Evolutionary conservation across 2,888 invertebrate species (phyloP).

Genomic region (Lepidochitona cinerea): DNA sequence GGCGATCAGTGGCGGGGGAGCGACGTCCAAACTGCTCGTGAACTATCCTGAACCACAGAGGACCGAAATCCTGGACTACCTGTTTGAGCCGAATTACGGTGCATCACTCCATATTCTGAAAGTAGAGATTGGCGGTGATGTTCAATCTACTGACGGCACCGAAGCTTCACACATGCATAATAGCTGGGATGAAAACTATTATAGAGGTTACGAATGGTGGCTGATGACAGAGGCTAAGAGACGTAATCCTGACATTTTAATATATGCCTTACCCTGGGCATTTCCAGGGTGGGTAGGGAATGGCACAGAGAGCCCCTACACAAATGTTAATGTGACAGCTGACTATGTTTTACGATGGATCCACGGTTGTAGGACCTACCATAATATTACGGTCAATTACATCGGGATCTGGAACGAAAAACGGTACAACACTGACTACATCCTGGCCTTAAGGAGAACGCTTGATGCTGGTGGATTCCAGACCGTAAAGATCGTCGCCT

Average conservation of each 20-base stretch:
- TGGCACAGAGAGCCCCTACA: slow-evolving; percentile 55
- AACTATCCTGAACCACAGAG: slow-evolving; percentile 40
- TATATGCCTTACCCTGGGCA: slow-evolving; percentile 71
- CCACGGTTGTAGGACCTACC: slow-evolving; percentile 55
- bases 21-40: slow-evolving; percentile 57
- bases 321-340: slow-evolving; percentile 42
- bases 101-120: slow-evolving; percentile 69
- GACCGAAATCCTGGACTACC: slow-evolving; percentile 45
- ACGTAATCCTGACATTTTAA: slow-evolving; percentile 68
- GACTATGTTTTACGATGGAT: slow-evolving; percentile 67
- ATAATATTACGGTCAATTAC: slow-evolving; percentile 66
- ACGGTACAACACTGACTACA: slow-evolving; percentile 45
- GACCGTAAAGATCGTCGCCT: slow-evolving; percentile 49
- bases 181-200: slow-evolving; percentile 64
- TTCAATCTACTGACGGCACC: slow-evolving; percentile 68
- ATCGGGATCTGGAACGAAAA: slow-evolving; percentile 68
- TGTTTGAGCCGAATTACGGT: slow-evolving; percentile 66
- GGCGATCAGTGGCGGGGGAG: slow-evolving; percentile 16
- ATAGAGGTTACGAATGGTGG: slow-evolving; percentile 70
- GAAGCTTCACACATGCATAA: slow-evolving; percentile 71
- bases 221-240: slow-evolving; percentile 67
- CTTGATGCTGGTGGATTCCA: slow-evolving; percentile 38
- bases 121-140: slow-evolving; percentile 71
- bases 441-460: slow-evolving; percentile 30
- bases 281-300: slow-evolving; percentile 71